Conservation (phyloP, 2,888 invertebrate species). For the Lamellibrachia satsuma region DNA sequence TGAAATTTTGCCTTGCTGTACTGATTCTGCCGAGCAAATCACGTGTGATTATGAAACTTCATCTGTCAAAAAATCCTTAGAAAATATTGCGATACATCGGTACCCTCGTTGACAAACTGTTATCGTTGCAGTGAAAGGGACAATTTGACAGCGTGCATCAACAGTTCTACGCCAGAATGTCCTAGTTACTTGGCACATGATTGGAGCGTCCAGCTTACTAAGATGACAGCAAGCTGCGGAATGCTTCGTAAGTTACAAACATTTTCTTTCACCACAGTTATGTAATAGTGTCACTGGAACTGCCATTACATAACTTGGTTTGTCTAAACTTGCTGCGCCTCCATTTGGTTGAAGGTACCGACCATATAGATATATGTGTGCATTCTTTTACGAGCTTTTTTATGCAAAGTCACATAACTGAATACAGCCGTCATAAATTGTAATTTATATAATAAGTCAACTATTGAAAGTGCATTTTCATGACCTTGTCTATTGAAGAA, state of each 20-base stretch:
- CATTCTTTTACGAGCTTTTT: no score
- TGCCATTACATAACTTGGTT: no score
- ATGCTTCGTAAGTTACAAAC: not conserved
- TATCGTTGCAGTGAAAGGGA: not conserved
- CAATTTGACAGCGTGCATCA: not conserved
- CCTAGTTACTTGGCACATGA: not conserved
- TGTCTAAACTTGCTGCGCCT: no score
- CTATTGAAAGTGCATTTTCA: no score
- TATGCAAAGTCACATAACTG: no score
- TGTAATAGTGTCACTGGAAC: no score
- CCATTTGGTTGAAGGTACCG: no score
- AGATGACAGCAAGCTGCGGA: not conserved
- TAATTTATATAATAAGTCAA: no score
- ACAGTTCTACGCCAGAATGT: conserved; percentile 7
- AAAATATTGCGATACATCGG: not conserved
- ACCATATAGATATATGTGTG: no score
- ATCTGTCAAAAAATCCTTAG: not conserved
- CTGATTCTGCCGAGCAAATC: not conserved
- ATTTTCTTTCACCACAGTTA: no score
- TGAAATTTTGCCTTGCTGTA: not conserved
- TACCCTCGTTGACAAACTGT: not conserved
- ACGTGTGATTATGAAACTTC: not conserved
- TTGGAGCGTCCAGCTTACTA: not conserved
- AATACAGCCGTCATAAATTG: no score
- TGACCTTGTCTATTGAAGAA: no score